These are phyloP conservation scores for Corvus hawaiiensis DNA, from an alignment of 2,113 vertebrate genomes.

Conservation along the genomic window DNA sequence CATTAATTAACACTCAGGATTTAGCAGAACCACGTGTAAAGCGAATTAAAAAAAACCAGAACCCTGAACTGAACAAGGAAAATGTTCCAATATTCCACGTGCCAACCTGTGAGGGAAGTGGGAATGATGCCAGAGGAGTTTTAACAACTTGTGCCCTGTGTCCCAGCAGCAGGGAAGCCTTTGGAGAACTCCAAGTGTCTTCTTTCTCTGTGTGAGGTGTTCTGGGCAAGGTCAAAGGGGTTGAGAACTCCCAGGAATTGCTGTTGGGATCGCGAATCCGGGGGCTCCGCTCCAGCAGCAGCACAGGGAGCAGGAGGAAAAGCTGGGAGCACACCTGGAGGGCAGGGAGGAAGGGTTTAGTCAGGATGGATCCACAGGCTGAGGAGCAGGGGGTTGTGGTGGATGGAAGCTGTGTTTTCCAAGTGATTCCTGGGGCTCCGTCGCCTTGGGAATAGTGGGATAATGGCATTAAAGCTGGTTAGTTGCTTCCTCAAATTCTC, in stretches of 20 bases:
- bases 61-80: background rate
- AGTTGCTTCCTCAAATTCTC: background rate
- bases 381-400: background rate
- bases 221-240: background rate
- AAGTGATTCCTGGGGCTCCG: rapidly evolving
- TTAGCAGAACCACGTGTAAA: background rate
- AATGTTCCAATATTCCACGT: rapidly evolving
- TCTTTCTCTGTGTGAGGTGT: rapidly evolving
- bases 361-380: background rate
- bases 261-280: rapidly evolving
- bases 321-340: background rate
- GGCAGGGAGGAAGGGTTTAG: background rate
- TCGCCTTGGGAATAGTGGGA: rapidly evolving
- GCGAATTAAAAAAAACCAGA: background rate
- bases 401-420: background rate
- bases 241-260: background rate
- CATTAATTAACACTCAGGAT: background rate
- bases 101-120: background rate
- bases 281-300: background rate
- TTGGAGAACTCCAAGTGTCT: background rate
- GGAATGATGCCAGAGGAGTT: background rate
- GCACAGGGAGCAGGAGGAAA: background rate
- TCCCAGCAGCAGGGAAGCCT: rapidly evolving
- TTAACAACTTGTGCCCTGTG: background rate
- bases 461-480: background rate